These are phyloP conservation scores for Capromys pilorides DNA, from an alignment of 2,797 vertebrate genomes.

Conservation along the genomic window DNA sequence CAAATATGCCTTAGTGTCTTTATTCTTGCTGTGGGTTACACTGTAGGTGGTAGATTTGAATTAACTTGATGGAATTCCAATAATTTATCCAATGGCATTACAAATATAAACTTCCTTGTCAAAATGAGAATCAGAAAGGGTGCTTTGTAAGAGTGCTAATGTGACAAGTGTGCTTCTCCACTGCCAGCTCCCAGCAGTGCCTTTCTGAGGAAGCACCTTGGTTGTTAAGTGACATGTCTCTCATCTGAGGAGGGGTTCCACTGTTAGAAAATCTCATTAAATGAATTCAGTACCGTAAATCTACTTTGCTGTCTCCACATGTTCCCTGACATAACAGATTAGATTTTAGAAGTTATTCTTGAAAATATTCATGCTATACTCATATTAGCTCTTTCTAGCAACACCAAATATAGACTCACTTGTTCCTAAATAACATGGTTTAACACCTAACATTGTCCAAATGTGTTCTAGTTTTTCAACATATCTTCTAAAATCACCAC, in stretches of 20 bases:
- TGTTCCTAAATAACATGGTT: neutral
- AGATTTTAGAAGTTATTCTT: neutral
- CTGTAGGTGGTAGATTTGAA: no score
- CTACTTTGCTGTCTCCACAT: neutral
- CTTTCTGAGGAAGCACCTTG: neutral
- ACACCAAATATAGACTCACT: neutral
- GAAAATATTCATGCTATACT: neutral
- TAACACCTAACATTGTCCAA: neutral
- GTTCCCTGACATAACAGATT: neutral
- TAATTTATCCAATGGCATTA: no score
- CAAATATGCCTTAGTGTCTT: no score
- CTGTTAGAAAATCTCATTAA: constrained; percentile 23
- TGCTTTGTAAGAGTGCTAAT: neutral
- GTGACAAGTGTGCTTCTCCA: neutral
- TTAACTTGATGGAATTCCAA: no score
- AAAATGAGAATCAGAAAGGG: no score
- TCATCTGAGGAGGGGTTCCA: neutral
- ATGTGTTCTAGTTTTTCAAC: neutral
- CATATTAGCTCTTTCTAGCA: neutral
- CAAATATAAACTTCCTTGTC: no score
- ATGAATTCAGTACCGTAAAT: neutral
- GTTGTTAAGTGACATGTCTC: neutral
- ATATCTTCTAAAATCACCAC: neutral
- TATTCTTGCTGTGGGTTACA: no score
- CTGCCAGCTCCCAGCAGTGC: neutral